These are phyloP conservation scores for Athalia cordata DNA, from an alignment of 2,888 invertebrate species.

Conservation along the genomic window DNA sequence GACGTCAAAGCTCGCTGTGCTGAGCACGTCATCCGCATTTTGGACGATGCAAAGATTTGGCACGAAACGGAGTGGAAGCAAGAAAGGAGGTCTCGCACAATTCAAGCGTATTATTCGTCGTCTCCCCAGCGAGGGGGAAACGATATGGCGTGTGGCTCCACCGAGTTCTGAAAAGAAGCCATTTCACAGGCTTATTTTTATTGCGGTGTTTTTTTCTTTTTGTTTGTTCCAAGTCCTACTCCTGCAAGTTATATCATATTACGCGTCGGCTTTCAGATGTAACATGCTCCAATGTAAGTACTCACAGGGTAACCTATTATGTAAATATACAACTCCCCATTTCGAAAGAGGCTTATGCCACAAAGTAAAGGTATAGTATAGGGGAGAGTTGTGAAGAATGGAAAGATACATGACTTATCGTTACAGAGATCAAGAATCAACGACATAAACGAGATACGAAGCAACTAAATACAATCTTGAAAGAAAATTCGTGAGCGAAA, in stretches of 20 bases:
- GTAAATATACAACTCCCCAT: not conserved
- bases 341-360: not conserved
- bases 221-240: not conserved
- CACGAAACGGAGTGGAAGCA: not conserved
- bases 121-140: not conserved
- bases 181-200: constrained; percentile 10
- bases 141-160: not conserved
- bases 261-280: not conserved
- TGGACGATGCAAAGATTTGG: not conserved
- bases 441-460: not conserved
- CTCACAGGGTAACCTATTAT: not conserved
- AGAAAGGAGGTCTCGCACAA: not conserved
- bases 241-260: not conserved
- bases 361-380: too few relatives aligned
- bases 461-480: constrained; percentile 2
- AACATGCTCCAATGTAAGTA: not conserved
- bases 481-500: not conserved
- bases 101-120: not conserved
- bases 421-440: too few relatives aligned
- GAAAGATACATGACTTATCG: not conserved
- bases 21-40: not conserved
- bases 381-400: not conserved
- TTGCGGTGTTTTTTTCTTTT: constrained; percentile 5
- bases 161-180: constrained; percentile 16
- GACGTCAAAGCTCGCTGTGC: too few relatives aligned